Evolutionary conservation across 2,888 invertebrate genomes (phyloP).

Genomic region (Lepidocyrtinus sp.): DNA sequence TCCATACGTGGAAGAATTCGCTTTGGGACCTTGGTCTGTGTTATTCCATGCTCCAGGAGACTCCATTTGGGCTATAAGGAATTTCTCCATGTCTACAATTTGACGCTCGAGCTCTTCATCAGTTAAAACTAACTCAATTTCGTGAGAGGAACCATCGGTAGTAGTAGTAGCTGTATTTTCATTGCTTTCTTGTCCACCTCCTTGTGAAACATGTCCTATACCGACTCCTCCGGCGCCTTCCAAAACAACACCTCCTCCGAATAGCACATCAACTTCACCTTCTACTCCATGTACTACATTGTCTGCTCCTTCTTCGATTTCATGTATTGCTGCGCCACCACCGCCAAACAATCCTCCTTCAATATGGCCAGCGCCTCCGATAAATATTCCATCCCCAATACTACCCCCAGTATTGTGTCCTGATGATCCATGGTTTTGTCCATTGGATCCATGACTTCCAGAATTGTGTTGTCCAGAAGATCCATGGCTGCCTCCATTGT

Average conservation of each 20-base stretch:
- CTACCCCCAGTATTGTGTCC: background rate
- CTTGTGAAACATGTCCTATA: background rate
- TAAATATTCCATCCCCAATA: background rate
- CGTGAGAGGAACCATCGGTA: slow-evolving; percentile 6
- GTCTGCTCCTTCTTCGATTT: background rate
- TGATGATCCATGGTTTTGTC: background rate
- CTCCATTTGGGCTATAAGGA: slow-evolving; percentile 49
- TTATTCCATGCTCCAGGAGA: slow-evolving; percentile 26
- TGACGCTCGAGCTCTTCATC: slow-evolving; percentile 44
- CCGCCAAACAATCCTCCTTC: background rate
- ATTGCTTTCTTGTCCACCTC: background rate
- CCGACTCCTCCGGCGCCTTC: background rate
- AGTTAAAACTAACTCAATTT: slow-evolving; percentile 3
- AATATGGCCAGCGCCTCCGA: background rate
- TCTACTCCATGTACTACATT: background rate
- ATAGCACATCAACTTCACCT: background rate
- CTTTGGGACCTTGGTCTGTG: slow-evolving; percentile 31
- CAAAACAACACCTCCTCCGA: background rate
- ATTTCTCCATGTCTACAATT: slow-evolving; percentile 49
- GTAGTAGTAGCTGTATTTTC: background rate
- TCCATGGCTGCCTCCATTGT: background rate
- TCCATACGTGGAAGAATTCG: slow-evolving; percentile 27
- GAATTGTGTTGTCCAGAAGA: background rate
- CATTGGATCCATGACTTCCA: background rate
- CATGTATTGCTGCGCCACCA: background rate